Percentiles rank a stretch among this genome's conserved stretches.
Conservation (phyloP, 2,113 vertebrate species). For the Tachysurus fulvidraco region DNA sequence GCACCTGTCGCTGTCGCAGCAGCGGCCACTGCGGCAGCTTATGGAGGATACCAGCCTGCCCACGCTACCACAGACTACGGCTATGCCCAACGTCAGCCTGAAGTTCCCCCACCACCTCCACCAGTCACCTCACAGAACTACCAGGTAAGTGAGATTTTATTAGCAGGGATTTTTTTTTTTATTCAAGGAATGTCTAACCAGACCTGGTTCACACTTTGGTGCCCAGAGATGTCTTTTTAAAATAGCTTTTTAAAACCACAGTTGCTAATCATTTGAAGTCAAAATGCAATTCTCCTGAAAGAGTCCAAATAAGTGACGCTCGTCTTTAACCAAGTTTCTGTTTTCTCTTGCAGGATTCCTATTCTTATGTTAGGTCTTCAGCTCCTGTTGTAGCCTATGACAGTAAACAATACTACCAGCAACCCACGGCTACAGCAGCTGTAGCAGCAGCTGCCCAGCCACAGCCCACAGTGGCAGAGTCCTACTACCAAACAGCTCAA, state of each 20-base stretch:
- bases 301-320: not conserved
- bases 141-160: constrained; percentile 76
- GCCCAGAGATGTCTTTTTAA: not conserved
- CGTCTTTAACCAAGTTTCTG: not conserved
- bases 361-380: constrained; percentile 92
- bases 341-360: constrained; percentile 81
- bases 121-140: constrained; percentile 97
- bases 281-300: not conserved
- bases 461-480: constrained; percentile 91
- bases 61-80: constrained; percentile 90
- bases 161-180: not conserved
- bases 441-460: constrained; percentile 85
- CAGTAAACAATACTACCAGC: constrained; percentile 97
- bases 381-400: constrained; percentile 93
- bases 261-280: not conserved
- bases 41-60: constrained; percentile 90
- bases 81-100: constrained; percentile 92
- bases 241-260: not conserved
- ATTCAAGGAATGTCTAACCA: not conserved
- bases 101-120: constrained; percentile 93
- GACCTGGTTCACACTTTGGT: not conserved
- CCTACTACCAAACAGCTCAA: constrained; percentile 95
- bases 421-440: constrained; percentile 84
- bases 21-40: constrained; percentile 88
- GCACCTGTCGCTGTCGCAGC: constrained; percentile 90